phyloP scores from a whole-genome alignment of 2,797 vertebrate genomes.

The Catostomus latipinnis region DNA sequence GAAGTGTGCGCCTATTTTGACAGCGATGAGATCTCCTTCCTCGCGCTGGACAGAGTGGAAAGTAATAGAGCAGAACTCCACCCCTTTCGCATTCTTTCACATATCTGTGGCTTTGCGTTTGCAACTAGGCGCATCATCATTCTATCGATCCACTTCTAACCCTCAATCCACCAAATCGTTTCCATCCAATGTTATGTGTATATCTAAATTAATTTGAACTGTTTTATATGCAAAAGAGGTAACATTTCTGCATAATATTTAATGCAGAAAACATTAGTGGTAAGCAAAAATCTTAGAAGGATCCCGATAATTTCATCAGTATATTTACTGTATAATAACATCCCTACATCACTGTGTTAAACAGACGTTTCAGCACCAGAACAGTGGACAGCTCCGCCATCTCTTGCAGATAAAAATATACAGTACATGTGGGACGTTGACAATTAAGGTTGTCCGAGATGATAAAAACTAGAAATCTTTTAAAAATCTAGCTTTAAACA shows the following conservation, averaged over 20 bases:
- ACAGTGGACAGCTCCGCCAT: slow-evolving; percentile 46
- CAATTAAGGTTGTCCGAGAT: too few relatives aligned
- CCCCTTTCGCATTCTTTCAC: slow-evolving; percentile 76
- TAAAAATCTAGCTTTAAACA: too few relatives aligned
- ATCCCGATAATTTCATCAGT: background rate
- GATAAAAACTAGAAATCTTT: too few relatives aligned
- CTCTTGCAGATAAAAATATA: too few relatives aligned
- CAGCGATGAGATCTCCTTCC: slow-evolving; percentile 58
- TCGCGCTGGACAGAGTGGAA: slow-evolving; percentile 66
- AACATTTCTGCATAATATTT: background rate
- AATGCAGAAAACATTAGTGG: background rate
- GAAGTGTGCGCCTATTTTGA: background rate
- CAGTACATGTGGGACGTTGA: too few relatives aligned
- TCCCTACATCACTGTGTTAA: background rate
- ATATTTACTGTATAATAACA: background rate
- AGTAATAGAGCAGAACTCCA: slow-evolving; percentile 78
- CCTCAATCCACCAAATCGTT: background rate
- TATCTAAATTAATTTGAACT: background rate
- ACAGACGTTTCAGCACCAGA: slow-evolving; percentile 53
- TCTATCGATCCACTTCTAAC: slow-evolving; percentile 64
- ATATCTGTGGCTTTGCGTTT: slow-evolving; percentile 57
- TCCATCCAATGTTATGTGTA: background rate
- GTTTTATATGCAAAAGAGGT: background rate
- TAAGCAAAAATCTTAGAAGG: background rate
- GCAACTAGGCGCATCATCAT: slow-evolving; percentile 61